Base-by-base conservation (phyloP, 2,797 vertebrate genomes). In the Manis javanica region DNA sequence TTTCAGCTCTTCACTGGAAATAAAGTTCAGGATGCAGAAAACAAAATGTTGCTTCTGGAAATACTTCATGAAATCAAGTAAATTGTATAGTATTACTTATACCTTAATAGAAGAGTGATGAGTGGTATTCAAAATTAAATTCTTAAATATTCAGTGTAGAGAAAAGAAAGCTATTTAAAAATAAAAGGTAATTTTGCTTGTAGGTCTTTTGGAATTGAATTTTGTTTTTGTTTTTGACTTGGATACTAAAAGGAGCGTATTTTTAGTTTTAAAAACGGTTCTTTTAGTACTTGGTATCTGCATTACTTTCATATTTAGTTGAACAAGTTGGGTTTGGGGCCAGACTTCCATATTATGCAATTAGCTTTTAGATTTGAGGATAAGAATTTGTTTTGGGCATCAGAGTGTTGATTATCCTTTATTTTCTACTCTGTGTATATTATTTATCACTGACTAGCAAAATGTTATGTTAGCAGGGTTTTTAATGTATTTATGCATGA, bases 1-100 rank as follows among this genome's bases (percentile, higher is more conserved):
- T 99, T 99, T 98, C 98, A 98, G 90, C 98, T 99, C 51, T 99
- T 99, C 98, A 99, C 99, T 0, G 99, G 99, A 61, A 98, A 99
- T 13, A 49, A 98, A 0, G 94, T 95, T 13, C 98, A 98, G 29
- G 99, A 99, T 96, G 89, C 2, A 7, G 97, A 97, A 57, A 98
- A 98, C 94, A 99, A 99, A 91, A 97, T 98, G 51, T 97, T 98
- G 23, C 98, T 99, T 96, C 97, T 99, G 96, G 98, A 99, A 86
- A 97, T 99, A 66, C 99, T 99, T 96, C 98, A 98, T 63, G 97
- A 99, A 98, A 98, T 99, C 98, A 99, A 99, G 99, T 99, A 98
- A 98, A 98, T 98, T 51, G 37, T 63, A 31, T 71, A 51, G 51
- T 82, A 68, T 2, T 37, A 89, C 34, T 74, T 57, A 15, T 63